A percentile compares a stretch with the other conserved stretches of the same genome.
Conservation (phyloP, 1,140 invertebrate species). For the Tetraneura akinire region DNA sequence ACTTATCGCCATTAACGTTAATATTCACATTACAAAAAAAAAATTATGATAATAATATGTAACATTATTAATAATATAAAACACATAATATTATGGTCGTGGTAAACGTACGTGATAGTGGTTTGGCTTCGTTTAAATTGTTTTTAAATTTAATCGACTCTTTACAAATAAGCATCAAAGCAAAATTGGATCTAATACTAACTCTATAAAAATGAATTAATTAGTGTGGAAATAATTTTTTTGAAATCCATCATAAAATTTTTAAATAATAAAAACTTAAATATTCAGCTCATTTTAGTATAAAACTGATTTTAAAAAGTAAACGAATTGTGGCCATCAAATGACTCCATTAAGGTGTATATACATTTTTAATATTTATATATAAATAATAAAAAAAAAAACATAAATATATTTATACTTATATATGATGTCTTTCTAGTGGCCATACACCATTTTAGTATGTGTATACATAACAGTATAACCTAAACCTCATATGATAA, state of each 20-base stretch:
- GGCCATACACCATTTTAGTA: too few relatives aligned
- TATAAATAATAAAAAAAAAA: neutral
- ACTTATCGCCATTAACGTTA: neutral
- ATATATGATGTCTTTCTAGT: too few relatives aligned
- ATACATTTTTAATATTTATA: neutral
- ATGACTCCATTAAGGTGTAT: neutral
- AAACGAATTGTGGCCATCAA: neutral
- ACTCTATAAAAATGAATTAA: neutral
- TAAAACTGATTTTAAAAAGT: neutral
- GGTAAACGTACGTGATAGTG: neutral
- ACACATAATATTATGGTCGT: neutral
- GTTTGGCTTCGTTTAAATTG: neutral
- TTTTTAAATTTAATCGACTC: neutral
- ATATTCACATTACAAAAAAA: neutral
- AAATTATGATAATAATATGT: too few relatives aligned
- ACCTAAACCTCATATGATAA: too few relatives aligned
- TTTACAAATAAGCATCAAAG: slow-evolving; percentile 9
- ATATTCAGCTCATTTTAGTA: neutral
- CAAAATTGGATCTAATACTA: neutral
- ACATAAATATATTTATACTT: neutral
- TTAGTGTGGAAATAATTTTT: slow-evolving; percentile 10
- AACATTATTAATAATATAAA: too few relatives aligned
- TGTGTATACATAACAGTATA: too few relatives aligned
- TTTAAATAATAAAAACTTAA: too few relatives aligned
- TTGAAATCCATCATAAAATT: neutral